A percentile compares a stretch with the other conserved stretches of the same genome.
Conservation (phyloP, 2,113 vertebrate species). For the Sitta europaea region DNA sequence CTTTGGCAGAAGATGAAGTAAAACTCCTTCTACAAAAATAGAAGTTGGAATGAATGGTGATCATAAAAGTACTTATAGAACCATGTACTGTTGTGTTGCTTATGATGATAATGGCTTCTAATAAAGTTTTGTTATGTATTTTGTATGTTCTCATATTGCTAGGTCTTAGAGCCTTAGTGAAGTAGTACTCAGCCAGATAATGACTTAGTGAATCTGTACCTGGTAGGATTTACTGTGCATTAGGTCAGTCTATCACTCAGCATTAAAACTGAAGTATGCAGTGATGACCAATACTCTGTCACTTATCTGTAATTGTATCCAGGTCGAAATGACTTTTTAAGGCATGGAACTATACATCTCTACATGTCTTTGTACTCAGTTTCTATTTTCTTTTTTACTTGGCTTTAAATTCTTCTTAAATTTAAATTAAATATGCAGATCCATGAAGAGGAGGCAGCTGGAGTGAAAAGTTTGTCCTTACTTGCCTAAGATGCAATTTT, state of each 20-base stretch:
- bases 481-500: neutral
- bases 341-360: neutral
- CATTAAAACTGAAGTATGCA: neutral
- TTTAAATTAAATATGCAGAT: too few species aligned
- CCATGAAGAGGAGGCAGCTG: neutral
- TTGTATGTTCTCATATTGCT: neutral
- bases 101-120: neutral
- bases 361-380: neutral
- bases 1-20: neutral
- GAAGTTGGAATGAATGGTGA: neutral
- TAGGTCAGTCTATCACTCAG: neutral
- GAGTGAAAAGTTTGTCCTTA: neutral
- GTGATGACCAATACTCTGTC: neutral
- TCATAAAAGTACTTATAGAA: fast-evolving
- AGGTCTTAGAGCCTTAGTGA: neutral
- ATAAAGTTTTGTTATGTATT: neutral
- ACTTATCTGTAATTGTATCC: neutral
- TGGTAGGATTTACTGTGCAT: neutral
- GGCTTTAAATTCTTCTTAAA: neutral
- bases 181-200: neutral
- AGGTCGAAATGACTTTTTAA: neutral
- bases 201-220: neutral
- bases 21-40: neutral
- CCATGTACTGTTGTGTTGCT: neutral
- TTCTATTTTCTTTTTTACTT: neutral